Base-by-base conservation (phyloP, 2,797 vertebrate genomes). In the Oophaga sylvatica region DNA sequence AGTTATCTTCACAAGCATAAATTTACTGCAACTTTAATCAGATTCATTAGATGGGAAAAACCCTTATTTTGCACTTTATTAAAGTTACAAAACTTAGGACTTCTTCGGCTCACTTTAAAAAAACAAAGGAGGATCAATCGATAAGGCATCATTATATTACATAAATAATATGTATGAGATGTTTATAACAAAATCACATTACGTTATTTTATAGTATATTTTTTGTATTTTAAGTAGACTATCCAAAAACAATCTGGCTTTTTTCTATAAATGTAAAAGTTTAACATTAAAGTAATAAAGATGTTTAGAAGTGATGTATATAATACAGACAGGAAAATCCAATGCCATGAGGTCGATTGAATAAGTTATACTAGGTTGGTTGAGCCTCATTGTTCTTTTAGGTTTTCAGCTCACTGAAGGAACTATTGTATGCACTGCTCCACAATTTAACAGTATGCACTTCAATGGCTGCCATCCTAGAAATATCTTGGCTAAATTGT, bases 391-490 rank as follows among this genome's bases (percentile, higher is more conserved):
- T 78, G 17, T 45, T 78, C 41, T 78, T 60, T 56, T 91, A 81
- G 92, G 90, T 89, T 93, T 92, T 92, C 90, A 86, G 87, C 84
- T 56, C 93, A 92, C 91, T 78, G 71, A 57, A 31, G 19, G 63
- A 56, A 53, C 75, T 26, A 56, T 56, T 56, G n/a, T 56, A 26
- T 56, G 16, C 5, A 35, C 45, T 93, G 84, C 88, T 92, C 92
- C 92, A 90, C 90, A 94, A 92, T 93, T 93, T 93, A 93, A 94
- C 92, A 93, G 93, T 65, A 77, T 71, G 16, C 63, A 94, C 90
- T 92, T 95, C 92, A 94, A 92, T 93, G 91, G 92, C 93, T 92
- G 93, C 90, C 94, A 92, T 94, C 95, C 92, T 94, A 92, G 93
- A 93, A 95, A 90, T 87, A 84, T 2, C 29, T 92, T 92, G 91